Percentiles rank a stretch among this genome's conserved stretches.
These are phyloP conservation scores for Tipula confusa DNA, from an alignment of 2,888 invertebrate genomes.

Conservation along the genomic window DNA sequence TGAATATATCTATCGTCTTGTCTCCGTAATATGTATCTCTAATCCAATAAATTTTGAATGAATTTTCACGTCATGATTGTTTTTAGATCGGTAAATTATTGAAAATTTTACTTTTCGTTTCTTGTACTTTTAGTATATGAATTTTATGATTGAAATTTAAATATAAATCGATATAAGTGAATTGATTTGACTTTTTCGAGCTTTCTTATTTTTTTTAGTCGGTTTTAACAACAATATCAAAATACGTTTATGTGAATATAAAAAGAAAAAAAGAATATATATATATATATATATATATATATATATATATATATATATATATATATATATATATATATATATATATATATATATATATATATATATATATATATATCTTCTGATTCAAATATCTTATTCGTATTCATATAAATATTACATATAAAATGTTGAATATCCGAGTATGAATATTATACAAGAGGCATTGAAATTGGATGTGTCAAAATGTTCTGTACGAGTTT, in stretches of 20 bases:
- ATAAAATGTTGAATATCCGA: too few species aligned
- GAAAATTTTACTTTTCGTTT: background rate
- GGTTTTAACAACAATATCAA: background rate
- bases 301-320: too few species aligned
- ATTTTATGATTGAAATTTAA: background rate
- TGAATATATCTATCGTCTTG: background rate
- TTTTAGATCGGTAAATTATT: background rate
- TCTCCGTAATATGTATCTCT: background rate
- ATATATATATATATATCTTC: too few species aligned
- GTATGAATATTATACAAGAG: background rate
- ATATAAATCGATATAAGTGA: background rate
- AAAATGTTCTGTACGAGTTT: background rate
- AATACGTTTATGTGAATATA: background rate
- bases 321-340: background rate
- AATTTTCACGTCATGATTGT: conserved; percentile 12
- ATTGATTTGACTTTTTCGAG: background rate
- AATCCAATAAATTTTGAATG: conserved; percentile 25
- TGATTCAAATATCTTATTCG: background rate
- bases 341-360: background rate
- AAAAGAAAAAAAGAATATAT: too few species aligned
- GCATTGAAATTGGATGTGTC: background rate
- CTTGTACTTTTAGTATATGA: background rate
- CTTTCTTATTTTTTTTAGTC: background rate
- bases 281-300: too few species aligned
- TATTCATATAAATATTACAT: background rate